phyloP scores from a whole-genome alignment of 2,888 invertebrate genomes.

The Acleris sparsana region DNA sequence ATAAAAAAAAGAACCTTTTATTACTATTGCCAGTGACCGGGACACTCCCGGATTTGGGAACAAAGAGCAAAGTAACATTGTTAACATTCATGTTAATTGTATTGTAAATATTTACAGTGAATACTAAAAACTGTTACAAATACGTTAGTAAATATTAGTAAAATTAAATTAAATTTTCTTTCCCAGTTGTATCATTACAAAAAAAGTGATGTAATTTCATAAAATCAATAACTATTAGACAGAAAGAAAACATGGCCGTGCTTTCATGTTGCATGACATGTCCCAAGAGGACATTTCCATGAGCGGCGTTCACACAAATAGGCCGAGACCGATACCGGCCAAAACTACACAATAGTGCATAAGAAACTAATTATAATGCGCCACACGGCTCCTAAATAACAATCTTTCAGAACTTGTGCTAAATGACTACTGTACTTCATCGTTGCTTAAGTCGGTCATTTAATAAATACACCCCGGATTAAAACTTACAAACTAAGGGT shows the following conservation, averaged over 20 bases:
- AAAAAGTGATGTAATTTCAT: conserved; percentile 19
- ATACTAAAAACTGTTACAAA: conserved; percentile 39
- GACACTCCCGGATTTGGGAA: conserved; percentile 41
- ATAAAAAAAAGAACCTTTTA: conserved; percentile 57
- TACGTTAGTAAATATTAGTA: conserved; percentile 43
- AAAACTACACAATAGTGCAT: conserved; percentile 22
- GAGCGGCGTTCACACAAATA: conserved; percentile 17
- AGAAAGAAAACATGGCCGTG: conserved; percentile 10
- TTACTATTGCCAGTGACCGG: conserved; percentile 56
- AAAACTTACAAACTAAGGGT: conserved; percentile 30
- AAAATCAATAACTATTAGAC: conserved; percentile 20
- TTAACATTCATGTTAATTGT: conserved; percentile 43
- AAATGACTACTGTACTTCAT: conserved; percentile 36
- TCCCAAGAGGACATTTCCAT: neutral
- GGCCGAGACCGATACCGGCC: conserved; percentile 20
- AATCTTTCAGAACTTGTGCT: conserved; percentile 30
- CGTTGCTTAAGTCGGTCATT: conserved; percentile 18
- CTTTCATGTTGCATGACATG: neutral
- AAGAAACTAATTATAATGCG: conserved; percentile 19
- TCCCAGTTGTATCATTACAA: conserved; percentile 25
- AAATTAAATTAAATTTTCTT: conserved; percentile 40
- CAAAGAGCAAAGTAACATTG: conserved; percentile 39
- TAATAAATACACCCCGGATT: conserved; percentile 9
- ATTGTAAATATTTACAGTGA: conserved; percentile 46
- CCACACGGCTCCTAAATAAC: conserved; percentile 19